Base-by-base conservation (phyloP, 2,797 vertebrate species). In the Lacerta agilis region DNA sequence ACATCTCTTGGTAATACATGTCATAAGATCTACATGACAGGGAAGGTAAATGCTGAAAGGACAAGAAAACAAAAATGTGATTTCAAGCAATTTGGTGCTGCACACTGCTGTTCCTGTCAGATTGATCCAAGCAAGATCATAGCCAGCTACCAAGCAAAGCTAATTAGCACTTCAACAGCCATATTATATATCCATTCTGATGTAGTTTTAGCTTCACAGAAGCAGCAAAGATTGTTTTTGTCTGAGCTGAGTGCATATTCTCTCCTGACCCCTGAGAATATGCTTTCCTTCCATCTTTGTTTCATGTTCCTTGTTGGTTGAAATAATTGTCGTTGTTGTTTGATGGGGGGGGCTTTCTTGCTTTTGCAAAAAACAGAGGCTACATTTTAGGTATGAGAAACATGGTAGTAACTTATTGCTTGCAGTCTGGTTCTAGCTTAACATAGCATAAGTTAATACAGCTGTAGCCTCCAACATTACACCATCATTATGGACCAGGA, bases 181-280 rank as follows among this genome's bases (percentile, higher is more conserved):
- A 33, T 1, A 83, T 55, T 33, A 20, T 33, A 33, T 55, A n/a
- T 83, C 82, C 67, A 49, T 71, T 83, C 67, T 83, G 66, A 71
- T 71, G 64, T 83, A 45, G 17, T 49, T 49, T 55, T 83, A 83
- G 29, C 29, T 83, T 72, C 82, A 49, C 76, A 86, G 43, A 49
- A 69, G n/a, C 64, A 27, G 43, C 85, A 86, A 86, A 86, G 18
- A 36, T 79, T 69, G 29, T 69, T 36, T 64, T 79, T 79, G 41
- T 67, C 6, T 78, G 67, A 67, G 41, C 6, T 86, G 76, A 78
- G 84, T 67, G 36, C 41, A 33, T 67, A 67, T 86, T 69, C 10
- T 36, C 36, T 8, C 55, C 45, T 29, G 45, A 36, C 27, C 61
- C 20, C 38, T 55, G 33, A 41, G 33, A 80, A 41, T 85, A n/a